Evolutionary conservation across 64 coral and sea anemone genomes (phyloP).

Genomic region (Anthopleura sola): DNA sequence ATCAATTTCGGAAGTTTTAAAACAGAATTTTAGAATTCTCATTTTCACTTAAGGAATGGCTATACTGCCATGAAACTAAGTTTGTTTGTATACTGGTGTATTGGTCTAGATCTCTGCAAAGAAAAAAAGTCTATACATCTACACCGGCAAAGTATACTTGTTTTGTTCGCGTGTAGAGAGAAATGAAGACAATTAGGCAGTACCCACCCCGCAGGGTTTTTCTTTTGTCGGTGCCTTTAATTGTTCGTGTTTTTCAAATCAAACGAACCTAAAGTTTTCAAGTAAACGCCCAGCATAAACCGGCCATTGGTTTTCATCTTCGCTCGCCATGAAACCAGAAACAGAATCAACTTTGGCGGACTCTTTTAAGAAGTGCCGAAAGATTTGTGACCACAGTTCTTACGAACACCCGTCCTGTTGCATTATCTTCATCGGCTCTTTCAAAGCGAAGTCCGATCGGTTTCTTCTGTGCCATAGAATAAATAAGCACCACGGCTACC

Average conservation of each 20-base stretch:
- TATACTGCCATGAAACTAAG: no score
- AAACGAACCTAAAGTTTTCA: background rate
- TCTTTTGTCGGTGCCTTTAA: background rate
- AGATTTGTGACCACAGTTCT: background rate
- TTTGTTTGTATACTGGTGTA: no score
- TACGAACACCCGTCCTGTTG: background rate
- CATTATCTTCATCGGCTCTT: slow-evolving; percentile 1
- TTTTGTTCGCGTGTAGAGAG: background rate
- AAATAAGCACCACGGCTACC: background rate
- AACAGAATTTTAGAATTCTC: background rate
- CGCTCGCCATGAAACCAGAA: background rate
- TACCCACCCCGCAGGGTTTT: background rate
- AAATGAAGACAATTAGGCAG: background rate
- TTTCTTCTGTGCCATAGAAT: background rate
- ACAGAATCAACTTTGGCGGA: background rate
- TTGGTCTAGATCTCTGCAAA: no score
- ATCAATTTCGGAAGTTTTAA: no score
- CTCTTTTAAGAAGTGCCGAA: background rate
- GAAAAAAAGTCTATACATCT: no score
- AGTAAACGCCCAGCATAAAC: background rate
- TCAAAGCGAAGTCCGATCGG: background rate
- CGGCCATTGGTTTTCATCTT: background rate
- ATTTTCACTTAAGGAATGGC: background rate
- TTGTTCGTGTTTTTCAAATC: background rate
- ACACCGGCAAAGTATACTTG: background rate